phyloP scores from a whole-genome alignment of 2,888 invertebrate species.

The Teinopalpus imperialis region DNA sequence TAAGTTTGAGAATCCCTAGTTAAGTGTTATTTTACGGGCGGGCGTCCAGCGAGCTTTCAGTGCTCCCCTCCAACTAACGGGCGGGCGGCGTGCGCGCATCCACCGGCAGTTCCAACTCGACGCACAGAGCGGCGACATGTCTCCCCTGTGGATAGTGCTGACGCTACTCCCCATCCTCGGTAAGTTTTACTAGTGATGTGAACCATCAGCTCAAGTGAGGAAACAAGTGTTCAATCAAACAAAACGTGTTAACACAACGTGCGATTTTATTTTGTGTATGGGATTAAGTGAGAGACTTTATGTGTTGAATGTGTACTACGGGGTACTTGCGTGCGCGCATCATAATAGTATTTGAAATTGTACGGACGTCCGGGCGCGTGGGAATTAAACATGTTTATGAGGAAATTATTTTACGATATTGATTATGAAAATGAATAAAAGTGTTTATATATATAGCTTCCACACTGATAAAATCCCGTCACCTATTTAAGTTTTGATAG shows the following conservation, averaged over 20 bases:
- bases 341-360: constrained; percentile 32
- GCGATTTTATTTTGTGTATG: constrained; percentile 8
- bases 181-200: constrained; percentile 61
- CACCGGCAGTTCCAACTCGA: constrained; percentile 66
- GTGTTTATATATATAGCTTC: too few species aligned
- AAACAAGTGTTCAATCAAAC: constrained; percentile 33
- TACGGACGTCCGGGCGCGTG: constrained; percentile 55
- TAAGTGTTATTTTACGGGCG: constrained; percentile 41
- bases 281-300: constrained; percentile 31
- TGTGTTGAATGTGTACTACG: constrained; percentile 26
- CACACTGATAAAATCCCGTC: too few species aligned
- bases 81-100: constrained; percentile 47
- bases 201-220: constrained; percentile 30
- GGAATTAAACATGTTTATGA: constrained; percentile 40
- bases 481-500: too few species aligned
- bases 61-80: constrained; percentile 28
- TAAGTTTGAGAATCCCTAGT: constrained; percentile 4
- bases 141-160: constrained; percentile 73
- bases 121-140: constrained; percentile 74
- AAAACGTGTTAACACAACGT: constrained; percentile 20
- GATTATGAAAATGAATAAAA: too few species aligned
- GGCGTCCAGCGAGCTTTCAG: constrained; percentile 63
- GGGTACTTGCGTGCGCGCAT: constrained; percentile 26
- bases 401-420: constrained; percentile 13
- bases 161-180: constrained; percentile 75